Conservation (phyloP, 2,888 invertebrate genomes). For the Eupithecia abbreviata region DNA sequence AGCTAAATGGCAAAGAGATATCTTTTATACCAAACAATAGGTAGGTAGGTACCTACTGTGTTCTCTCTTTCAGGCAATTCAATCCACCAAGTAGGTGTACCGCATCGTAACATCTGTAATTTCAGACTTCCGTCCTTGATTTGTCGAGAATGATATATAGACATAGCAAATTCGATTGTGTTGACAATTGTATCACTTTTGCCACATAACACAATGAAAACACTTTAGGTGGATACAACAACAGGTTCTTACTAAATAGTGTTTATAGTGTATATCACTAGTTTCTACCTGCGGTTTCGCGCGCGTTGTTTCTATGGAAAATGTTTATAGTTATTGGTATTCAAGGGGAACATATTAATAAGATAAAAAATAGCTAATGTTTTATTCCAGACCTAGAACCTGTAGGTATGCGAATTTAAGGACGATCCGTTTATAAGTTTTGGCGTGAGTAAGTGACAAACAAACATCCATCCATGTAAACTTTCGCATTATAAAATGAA, state of each 20-base stretch:
- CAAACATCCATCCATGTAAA: too few relatives aligned
- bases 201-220: background rate
- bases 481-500: too few relatives aligned
- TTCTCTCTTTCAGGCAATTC: conserved; percentile 13
- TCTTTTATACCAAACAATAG: conserved; percentile 6
- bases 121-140: conserved; percentile 49
- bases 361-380: too few relatives aligned
- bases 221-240: background rate
- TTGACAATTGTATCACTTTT: background rate
- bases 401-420: too few relatives aligned
- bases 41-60: background rate
- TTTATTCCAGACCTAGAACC: too few relatives aligned
- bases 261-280: background rate
- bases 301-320: too few relatives aligned
- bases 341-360: too few relatives aligned
- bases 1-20: background rate
- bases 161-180: background rate
- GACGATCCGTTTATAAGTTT: too few relatives aligned
- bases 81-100: conserved; percentile 17
- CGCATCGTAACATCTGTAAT: conserved; percentile 46
- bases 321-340: too few relatives aligned
- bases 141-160: background rate
- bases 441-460: too few relatives aligned
- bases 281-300: too few relatives aligned
- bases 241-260: background rate